Base-by-base conservation (phyloP, 1,140 invertebrate genomes). In the Aphelenchoides besseyi region DNA sequence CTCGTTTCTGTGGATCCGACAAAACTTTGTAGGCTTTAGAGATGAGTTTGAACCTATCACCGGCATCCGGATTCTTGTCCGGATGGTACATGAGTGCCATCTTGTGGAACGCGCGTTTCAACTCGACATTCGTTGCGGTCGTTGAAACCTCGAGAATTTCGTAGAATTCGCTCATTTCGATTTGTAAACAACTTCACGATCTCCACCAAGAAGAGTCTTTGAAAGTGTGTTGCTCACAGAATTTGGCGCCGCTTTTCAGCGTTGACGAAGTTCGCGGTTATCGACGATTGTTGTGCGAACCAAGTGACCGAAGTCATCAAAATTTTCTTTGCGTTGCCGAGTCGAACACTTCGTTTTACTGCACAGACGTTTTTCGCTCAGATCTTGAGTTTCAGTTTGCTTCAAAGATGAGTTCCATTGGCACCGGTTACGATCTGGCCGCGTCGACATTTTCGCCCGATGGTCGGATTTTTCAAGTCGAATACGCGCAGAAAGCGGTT, bases 391-490 rank as follows among this genome's bases (percentile, higher is more conserved):
- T 48, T 48, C 41, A 12, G 12, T 23, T 48, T 23, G 12, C 12
- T 48, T 48, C 41, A 48, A 68, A 53, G 67, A 95, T 95, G 93
- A 95, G 92, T 90, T 95, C 93, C 30, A 95, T 95, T 83, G 93
- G 93, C 80, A 94, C 93, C 70, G 93, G 93, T 74, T 83, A 83
- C 69, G 97, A 99, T 90, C 88, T 99, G 76, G 98, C 95, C 72
- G 96, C 96, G 8, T 97, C 97, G 18, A 97, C 98, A 88, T 99
- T 98, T 88, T 98, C 95, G 9, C 96, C 97, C 9, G 97, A 99
- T 87, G 97, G 97, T 16, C 74, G 82, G 28, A 82, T 81, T 67
- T 85, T 81, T 73, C 80, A 80, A 73, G 94, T 99, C 0, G 97
- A 99, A 89, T 99, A 99, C 88, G 97, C 97, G 29, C 91, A 92